These are phyloP conservation scores for Platichthys stellatus DNA, from an alignment of 2,113 vertebrate species.

Conservation along the genomic window DNA sequence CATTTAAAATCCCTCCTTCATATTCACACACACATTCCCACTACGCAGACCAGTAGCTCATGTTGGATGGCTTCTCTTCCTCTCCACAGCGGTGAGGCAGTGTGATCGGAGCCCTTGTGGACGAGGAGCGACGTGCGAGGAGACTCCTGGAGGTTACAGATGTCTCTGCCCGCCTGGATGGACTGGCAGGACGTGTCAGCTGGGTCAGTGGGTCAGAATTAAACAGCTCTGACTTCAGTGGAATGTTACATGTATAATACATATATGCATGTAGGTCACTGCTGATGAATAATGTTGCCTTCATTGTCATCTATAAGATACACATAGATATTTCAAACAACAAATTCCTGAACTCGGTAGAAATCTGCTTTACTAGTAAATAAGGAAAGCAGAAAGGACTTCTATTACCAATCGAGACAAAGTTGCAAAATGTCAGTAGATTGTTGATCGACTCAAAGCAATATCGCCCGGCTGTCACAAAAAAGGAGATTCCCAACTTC, in stretches of 20 bases:
- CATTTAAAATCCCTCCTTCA: conserved; percentile 3
- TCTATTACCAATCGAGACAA: too few relatives aligned
- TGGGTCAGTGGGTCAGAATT: conserved; percentile 85
- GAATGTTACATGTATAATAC: background rate
- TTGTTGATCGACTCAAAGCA: too few relatives aligned
- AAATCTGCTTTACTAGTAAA: too few relatives aligned
- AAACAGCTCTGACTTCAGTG: background rate
- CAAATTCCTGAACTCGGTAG: too few relatives aligned
- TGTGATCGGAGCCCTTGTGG: conserved; percentile 94
- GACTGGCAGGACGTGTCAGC: conserved; percentile 95
- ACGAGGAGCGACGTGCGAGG: conserved; percentile 93
- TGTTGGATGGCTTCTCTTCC: conserved; percentile 23
- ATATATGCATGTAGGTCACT: background rate
- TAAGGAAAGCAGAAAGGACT: background rate
- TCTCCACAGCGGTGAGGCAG: conserved; percentile 86
- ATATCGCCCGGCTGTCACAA: too few relatives aligned
- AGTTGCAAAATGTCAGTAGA: too few relatives aligned
- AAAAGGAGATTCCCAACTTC: too few relatives aligned
- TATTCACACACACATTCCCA: conserved; percentile 38
- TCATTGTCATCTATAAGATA: background rate
- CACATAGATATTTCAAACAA: too few relatives aligned
- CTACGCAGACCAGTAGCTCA: conserved; percentile 54
- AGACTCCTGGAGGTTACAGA: conserved; percentile 89
- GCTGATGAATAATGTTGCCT: background rate
- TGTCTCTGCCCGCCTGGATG: conserved; percentile 94